Conservation (phyloP, 1,140 invertebrate genomes). For the Hydropsyche tenuis region DNA sequence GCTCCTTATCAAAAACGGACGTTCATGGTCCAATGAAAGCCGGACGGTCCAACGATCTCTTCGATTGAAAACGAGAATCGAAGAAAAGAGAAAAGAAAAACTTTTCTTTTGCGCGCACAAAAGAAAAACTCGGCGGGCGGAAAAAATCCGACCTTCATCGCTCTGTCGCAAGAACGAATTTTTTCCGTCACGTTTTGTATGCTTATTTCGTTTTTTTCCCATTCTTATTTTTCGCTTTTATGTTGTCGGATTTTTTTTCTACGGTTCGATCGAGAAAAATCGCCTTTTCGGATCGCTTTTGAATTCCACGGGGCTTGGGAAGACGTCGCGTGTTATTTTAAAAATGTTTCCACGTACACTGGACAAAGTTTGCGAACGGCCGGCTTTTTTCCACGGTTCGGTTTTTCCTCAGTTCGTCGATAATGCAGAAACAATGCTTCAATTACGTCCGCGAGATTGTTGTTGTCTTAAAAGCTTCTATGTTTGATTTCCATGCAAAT, state of each 20-base stretch:
- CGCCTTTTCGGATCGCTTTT: conserved; percentile 10
- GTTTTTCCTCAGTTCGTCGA: too few species aligned
- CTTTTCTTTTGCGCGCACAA: conserved; percentile 14
- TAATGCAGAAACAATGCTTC: too few species aligned
- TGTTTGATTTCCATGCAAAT: too few species aligned
- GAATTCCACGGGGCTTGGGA: neutral
- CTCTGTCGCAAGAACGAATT: conserved; percentile 22
- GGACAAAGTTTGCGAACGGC: too few species aligned
- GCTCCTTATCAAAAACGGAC: conserved; percentile 1
- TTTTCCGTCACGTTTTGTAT: conserved; percentile 17
- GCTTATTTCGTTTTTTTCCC: too few species aligned
- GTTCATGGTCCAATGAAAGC: conserved; percentile 29
- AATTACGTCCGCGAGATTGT: too few species aligned
- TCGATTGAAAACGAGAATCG: conserved; percentile 25
- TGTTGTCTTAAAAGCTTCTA: too few species aligned
- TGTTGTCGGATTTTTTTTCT: neutral
- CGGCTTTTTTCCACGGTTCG: neutral
- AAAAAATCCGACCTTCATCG: conserved; percentile 31
- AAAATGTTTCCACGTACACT: conserved; percentile 17
- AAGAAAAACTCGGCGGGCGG: conserved; percentile 17
- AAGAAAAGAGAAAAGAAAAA: conserved; percentile 23
- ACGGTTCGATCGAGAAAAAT: conserved; percentile 1
- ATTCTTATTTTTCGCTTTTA: too few species aligned
- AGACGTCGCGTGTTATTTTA: neutral
- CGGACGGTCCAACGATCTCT: conserved; percentile 23